Conservation (phyloP, 2,888 invertebrate species). For the Electrophaes corylata region DNA sequence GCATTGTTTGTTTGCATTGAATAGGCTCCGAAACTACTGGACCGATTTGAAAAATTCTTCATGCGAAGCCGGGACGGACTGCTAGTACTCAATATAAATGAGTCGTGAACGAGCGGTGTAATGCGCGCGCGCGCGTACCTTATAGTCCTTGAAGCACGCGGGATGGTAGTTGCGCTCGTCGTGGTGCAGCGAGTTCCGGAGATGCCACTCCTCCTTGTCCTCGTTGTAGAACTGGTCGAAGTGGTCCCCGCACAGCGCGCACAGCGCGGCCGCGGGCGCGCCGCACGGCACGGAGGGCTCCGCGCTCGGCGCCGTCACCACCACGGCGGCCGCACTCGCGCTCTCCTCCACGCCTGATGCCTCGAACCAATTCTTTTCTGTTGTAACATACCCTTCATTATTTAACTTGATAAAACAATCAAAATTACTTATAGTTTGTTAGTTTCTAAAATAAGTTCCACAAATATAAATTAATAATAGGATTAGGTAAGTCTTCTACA, state of each 20-base stretch:
- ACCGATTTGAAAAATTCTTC: too few species aligned
- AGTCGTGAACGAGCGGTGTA: too few species aligned
- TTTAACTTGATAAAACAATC: background rate
- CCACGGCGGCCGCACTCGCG: slow-evolving; percentile 70
- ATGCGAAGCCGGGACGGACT: too few species aligned
- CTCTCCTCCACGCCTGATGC: slow-evolving; percentile 83
- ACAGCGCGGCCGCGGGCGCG: slow-evolving; percentile 87
- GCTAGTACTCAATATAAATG: too few species aligned
- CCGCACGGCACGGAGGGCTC: slow-evolving; percentile 89
- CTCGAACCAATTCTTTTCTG: slow-evolving; percentile 95
- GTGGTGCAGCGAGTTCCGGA: slow-evolving; percentile 91
- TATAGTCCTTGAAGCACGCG: slow-evolving; percentile 93
- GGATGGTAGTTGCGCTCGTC: slow-evolving; percentile 94
- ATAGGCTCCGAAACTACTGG: too few species aligned
- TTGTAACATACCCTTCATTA: background rate
- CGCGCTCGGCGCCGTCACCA: slow-evolving; percentile 7
- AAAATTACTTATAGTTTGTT: too few species aligned
- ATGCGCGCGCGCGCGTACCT: slow-evolving; percentile 76
- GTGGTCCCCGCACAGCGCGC: slow-evolving; percentile 95
- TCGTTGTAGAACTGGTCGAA: slow-evolving; percentile 98
- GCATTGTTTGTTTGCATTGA: too few species aligned
- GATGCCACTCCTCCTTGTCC: slow-evolving; percentile 98
- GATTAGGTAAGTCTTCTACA: too few species aligned
- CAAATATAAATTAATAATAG: too few species aligned
- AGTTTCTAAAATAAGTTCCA: too few species aligned